Conservation (phyloP, 2,797 vertebrate species). For the Lates japonicus region DNA sequence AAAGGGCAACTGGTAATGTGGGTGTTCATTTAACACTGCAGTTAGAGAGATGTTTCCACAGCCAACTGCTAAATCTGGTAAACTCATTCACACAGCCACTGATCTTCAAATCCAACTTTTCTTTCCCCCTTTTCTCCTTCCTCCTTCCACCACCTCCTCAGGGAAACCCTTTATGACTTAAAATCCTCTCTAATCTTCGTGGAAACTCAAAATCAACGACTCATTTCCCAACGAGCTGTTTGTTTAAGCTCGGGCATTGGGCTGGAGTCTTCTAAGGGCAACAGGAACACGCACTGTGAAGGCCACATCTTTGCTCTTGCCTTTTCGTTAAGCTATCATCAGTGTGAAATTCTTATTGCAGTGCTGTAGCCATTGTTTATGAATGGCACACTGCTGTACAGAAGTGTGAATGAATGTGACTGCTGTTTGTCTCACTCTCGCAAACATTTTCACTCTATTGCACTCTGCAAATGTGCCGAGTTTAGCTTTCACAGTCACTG, state of each 20-base stretch:
- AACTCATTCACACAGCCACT: constrained; percentile 72
- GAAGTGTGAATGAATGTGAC: constrained; percentile 65
- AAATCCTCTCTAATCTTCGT: constrained; percentile 84
- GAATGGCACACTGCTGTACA: constrained; percentile 63
- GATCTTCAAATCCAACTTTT: constrained; percentile 76
- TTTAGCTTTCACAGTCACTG: constrained; percentile 61
- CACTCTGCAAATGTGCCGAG: constrained; percentile 47
- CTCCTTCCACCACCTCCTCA: constrained; percentile 46
- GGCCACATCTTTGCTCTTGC: constrained; percentile 37
- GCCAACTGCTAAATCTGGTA: constrained; percentile 66
- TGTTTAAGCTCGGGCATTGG: constrained; percentile 73
- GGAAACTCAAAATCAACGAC: constrained; percentile 81
- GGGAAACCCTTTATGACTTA: constrained; percentile 76
- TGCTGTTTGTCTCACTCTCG: constrained; percentile 37
- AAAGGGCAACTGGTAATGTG: constrained; percentile 48
- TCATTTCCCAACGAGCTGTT: constrained; percentile 75
- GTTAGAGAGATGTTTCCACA: constrained; percentile 52
- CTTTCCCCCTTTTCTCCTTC: constrained; percentile 37
- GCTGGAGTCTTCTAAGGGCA: constrained; percentile 48
- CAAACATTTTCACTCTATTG: constrained; percentile 28
- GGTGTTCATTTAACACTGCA: constrained; percentile 58
- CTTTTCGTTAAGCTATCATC: constrained; percentile 55
- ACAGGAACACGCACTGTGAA: constrained; percentile 29
- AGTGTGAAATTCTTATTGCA: constrained; percentile 59
- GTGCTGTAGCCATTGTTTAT: constrained; percentile 61